These are phyloP conservation scores for Oscarella lobularis DNA, from an alignment of 37 sponge, comb jelly and placozoan genomes.

Conservation along the genomic window DNA sequence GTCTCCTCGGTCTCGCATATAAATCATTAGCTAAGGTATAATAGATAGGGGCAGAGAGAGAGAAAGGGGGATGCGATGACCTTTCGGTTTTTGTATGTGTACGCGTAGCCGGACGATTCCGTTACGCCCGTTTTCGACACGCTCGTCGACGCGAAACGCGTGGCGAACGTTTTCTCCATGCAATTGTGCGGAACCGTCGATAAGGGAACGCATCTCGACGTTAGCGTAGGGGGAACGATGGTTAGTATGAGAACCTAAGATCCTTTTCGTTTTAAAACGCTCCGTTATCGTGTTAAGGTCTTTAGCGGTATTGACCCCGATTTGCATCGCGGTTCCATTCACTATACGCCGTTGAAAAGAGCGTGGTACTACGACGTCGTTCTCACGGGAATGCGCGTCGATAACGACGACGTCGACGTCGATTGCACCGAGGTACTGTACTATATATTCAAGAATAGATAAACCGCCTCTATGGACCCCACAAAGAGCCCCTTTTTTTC, in stretches of 20 bases:
- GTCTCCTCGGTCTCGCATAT: conserved; percentile 45
- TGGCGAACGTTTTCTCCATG: conserved; percentile 3
- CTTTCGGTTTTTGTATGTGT: background rate
- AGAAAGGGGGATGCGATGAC: too few species aligned
- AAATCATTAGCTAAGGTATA: conserved; percentile 18
- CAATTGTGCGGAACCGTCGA: conserved; percentile 7
- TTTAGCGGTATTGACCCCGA: background rate
- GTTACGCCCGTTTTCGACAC: conserved; percentile 3
- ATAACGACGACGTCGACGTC: background rate
- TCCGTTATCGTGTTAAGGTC: background rate
- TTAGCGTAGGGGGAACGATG: conserved; percentile 4
- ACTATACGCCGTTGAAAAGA: background rate
- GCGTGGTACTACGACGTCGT: background rate
- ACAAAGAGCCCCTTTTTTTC: background rate
- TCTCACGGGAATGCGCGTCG: background rate
- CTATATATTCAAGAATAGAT: too few species aligned
- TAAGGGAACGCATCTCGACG: background rate
- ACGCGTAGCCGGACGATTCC: background rate
- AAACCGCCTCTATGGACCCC: too few species aligned
- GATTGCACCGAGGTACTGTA: conserved; percentile 1
- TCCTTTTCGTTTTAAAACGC: background rate
- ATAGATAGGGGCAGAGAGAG: background rate
- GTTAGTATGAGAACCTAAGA: background rate
- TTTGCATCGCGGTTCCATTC: background rate
- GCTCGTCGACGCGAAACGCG: background rate